These are phyloP conservation scores for Microtus ochrogaster DNA, from an alignment of 2,113 vertebrate genomes.

Conservation along the genomic window DNA sequence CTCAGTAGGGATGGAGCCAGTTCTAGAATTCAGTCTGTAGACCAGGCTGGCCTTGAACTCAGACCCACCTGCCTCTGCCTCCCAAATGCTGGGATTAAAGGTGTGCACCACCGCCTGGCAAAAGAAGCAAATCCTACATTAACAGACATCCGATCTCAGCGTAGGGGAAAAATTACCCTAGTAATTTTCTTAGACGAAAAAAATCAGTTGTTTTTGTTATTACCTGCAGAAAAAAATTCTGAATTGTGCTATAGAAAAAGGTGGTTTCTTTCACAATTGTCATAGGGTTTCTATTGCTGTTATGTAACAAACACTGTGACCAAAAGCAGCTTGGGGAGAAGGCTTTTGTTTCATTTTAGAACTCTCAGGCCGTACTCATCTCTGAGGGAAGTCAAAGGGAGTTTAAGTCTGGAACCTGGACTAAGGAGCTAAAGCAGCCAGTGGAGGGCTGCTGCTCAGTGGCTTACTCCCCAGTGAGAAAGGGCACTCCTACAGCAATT, in stretches of 20 bases:
- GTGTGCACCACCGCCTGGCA: too few relatives aligned
- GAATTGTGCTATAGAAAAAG: not conserved
- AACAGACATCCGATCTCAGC: not conserved
- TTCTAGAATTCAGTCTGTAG: too few relatives aligned
- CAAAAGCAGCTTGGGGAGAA: not conserved
- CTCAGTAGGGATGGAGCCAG: too few relatives aligned
- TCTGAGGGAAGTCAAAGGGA: not conserved
- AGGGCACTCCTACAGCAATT: not conserved
- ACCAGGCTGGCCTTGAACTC: too few relatives aligned
- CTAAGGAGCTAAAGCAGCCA: not conserved
- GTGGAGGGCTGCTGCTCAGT: not conserved
- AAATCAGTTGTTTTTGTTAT: not conserved
- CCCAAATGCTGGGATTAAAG: too few relatives aligned
- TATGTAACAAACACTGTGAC: not conserved
- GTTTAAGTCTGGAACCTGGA: not conserved
- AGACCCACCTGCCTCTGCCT: too few relatives aligned
- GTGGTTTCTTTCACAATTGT: not conserved
- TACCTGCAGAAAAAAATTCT: not conserved
- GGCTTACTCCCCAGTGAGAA: not conserved
- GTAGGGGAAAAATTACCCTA: not conserved
- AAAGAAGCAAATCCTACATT: not conserved
- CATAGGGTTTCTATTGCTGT: not conserved
- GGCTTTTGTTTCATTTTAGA: not conserved
- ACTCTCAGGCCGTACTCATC: not conserved
- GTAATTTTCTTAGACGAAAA: not conserved